Evolutionary conservation across 2,797 vertebrate species (phyloP).

Genomic region (Atherinosoma microstoma): DNA sequence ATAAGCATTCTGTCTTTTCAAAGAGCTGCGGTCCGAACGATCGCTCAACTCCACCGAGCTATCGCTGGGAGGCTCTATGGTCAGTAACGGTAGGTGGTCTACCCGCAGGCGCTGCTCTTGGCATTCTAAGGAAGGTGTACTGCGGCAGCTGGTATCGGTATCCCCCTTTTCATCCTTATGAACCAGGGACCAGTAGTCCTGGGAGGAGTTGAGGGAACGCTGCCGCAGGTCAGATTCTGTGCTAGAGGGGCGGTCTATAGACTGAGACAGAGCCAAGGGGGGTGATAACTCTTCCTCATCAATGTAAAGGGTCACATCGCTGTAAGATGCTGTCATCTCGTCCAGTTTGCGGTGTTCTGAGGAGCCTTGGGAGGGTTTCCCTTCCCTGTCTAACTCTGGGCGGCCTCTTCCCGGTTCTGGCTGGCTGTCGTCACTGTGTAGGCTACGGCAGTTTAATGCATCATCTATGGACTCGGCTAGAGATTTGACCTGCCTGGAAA

Average conservation of each 20-base stretch:
- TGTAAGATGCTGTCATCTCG: constrained; percentile 96
- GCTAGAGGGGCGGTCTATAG: constrained; percentile 87
- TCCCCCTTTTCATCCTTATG: constrained; percentile 92
- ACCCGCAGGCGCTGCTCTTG: constrained; percentile 90
- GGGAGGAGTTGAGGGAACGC: constrained; percentile 86
- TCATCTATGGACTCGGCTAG: constrained; percentile 97
- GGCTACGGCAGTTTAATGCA: constrained; percentile 93
- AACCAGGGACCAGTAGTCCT: constrained; percentile 94
- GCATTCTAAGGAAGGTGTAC: constrained; percentile 92
- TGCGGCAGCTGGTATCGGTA: constrained; percentile 93
- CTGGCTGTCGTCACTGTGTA: constrained; percentile 89
- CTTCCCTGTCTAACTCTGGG: constrained; percentile 85
- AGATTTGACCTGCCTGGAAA: constrained; percentile 97
- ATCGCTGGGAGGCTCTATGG: constrained; percentile 95
- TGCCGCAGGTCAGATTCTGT: constrained; percentile 90
- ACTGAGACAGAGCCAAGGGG: constrained; percentile 88
- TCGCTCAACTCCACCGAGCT: constrained; percentile 95
- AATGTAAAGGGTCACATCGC: constrained; percentile 96
- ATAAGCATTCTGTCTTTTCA: constrained; percentile 90
- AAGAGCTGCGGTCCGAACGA: constrained; percentile 91
- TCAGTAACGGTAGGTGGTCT: constrained; percentile 92
- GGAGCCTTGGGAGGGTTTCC: constrained; percentile 80
- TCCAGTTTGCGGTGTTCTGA: constrained; percentile 89
- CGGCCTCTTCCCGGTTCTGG: constrained; percentile 77
- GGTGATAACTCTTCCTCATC: constrained; percentile 97